These are phyloP conservation scores for Nomada goodeniana DNA, from an alignment of 2,888 invertebrate species.

Conservation along the genomic window DNA sequence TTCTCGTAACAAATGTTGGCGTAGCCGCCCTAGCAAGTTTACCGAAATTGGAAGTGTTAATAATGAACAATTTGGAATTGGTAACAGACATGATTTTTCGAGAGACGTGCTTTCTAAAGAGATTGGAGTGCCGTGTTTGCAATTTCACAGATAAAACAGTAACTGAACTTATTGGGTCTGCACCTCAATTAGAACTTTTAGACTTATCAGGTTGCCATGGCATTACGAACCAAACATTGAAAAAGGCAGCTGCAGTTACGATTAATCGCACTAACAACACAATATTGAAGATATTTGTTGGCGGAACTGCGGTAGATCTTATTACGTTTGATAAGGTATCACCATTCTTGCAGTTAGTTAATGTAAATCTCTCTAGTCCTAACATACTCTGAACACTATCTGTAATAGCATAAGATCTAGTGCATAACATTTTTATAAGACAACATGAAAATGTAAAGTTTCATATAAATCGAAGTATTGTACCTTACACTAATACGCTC, in stretches of 20 bases:
- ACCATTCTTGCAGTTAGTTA: conserved; percentile 77
- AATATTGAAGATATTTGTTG: conserved; percentile 77
- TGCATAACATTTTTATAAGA: conserved; percentile 11
- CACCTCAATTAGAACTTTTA: conserved; percentile 74
- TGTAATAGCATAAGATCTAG: background rate
- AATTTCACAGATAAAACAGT: conserved; percentile 32
- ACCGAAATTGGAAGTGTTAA: conserved; percentile 74
- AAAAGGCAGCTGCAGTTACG: conserved; percentile 74
- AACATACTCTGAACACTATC: background rate
- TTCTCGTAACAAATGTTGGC: conserved; percentile 41
- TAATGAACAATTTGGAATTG: conserved; percentile 71
- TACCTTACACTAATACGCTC: background rate
- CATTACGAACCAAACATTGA: conserved; percentile 72
- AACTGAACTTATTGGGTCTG: conserved; percentile 66
- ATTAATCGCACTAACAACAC: conserved; percentile 74
- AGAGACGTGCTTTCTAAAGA: conserved; percentile 71
- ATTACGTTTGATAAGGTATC: conserved; percentile 67
- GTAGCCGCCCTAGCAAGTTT: conserved; percentile 72
- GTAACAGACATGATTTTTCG: conserved; percentile 72
- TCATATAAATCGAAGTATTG: background rate
- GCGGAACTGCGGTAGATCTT: conserved; percentile 68
- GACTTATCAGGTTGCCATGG: conserved; percentile 77
- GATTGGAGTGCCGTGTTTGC: conserved; percentile 77
- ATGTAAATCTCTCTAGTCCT: conserved; percentile 69
- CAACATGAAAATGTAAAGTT: background rate